phyloP scores from a whole-genome alignment of 2,113 vertebrate genomes.

The Paradisaea rubra region DNA sequence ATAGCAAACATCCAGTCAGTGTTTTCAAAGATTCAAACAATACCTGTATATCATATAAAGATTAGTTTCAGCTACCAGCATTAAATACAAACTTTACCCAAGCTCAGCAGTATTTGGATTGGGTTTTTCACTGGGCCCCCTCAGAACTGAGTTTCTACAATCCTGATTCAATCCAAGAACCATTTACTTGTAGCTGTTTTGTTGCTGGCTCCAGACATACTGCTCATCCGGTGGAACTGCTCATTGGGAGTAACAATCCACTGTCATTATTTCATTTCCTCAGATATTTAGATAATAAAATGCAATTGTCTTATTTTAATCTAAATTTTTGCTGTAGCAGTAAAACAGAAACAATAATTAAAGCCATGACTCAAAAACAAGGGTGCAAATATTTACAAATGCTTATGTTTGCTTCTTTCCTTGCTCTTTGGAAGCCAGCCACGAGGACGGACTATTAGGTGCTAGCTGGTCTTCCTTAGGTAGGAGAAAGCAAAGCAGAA shows the following conservation, averaged over 20 bases:
- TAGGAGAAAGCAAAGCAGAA: background rate
- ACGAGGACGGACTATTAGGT: background rate
- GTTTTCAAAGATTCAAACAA: background rate
- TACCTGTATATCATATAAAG: background rate
- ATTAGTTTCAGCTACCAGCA: background rate
- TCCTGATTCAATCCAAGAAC: background rate
- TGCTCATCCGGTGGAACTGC: background rate
- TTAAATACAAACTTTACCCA: background rate
- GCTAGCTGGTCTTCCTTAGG: background rate
- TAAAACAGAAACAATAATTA: constrained; percentile 39
- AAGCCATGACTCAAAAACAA: constrained; percentile 7
- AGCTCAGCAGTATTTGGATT: background rate
- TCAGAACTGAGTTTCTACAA: background rate
- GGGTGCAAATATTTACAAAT: background rate
- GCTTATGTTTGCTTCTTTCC: background rate
- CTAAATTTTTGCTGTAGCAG: background rate
- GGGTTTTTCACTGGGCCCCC: background rate
- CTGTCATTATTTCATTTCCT: constrained; percentile 53
- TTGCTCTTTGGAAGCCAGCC: background rate
- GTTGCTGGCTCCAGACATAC: background rate
- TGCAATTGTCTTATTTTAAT: constrained; percentile 39
- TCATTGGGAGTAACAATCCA: background rate
- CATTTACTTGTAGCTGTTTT: background rate
- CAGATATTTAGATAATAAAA: background rate
- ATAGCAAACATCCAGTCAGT: background rate